Base-by-base conservation (phyloP, 2,888 invertebrate species). In the Drosophila infuscata region DNA sequence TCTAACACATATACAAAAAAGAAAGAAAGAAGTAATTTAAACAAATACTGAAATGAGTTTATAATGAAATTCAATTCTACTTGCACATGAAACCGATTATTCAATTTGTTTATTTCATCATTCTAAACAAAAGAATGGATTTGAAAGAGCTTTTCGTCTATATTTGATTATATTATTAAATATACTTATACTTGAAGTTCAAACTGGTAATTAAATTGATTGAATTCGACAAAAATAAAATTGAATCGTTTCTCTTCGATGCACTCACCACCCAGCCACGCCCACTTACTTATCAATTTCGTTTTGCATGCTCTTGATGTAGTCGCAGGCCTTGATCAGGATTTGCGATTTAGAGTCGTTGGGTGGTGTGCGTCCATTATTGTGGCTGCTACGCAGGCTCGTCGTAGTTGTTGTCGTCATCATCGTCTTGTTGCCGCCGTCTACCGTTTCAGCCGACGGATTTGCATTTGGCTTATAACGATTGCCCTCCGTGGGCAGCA, bases 291-390 rank as follows among this genome's bases (percentile, higher is more conserved):
- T 96, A 85, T 95, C 95, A 92, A 97, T 96, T 76, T 96, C 95
- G 54, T 95, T 95, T 70, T 97, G 96, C 79, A 99, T 94, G 89
- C 98, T 97, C 66, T 95, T 95, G 76, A 99, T 98, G 93, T 99
- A 97, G 91, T 99, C 98, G 93, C 98, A 99, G 0, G 99, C 98
- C 93, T 98, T 99, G 8, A 98, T 97, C 83, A 99, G 93, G 85
- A 99, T 98, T 66, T 98, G 98, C 20, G 99, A 98, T 94, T 99
- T 99, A 91, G 98, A 98, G 95, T 97, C 95, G 63, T 93, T 90
- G 67, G 89, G 94, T 72, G 95, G 94, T 56, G 54, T 95, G 94
- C 91, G 92, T 75, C 89, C 82, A 76, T 82, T 80, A 46, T 73
- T 73, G 17, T 70, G 73, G 49, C 67, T 81, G 25, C 51, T 62